Base-by-base conservation (phyloP, 2,888 invertebrate species). In the Sarcophaga subvicina region DNA sequence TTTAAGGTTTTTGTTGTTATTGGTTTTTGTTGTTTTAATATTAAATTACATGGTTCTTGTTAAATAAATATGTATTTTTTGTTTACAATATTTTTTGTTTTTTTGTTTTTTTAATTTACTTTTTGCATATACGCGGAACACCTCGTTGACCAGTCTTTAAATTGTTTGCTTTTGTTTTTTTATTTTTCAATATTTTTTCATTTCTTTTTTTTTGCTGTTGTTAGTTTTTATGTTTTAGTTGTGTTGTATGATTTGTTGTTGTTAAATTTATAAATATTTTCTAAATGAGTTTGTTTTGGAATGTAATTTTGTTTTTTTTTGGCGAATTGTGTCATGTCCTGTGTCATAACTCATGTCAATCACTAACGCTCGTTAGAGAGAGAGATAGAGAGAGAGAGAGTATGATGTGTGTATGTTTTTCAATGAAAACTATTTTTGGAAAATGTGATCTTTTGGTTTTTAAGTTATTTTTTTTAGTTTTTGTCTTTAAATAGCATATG, bases 61-160 rank as follows among this genome's bases (percentile, higher is more conserved):
- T 77, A 80, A 83, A 80, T 79, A 80, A 83, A 63, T 84, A 73
- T 89, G 87, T 88, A 76, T 78, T 80, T 59, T 63, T 83, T 73
- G 78, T 85, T 83, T 54, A 14, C 12, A 14, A 70, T 75, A 64
- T 82, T 78, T 88, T 82, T 67, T 86, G 25, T 67, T 60, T 79
- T 86, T 86, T 80, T 89, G 64, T 88, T 90, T 89, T 14, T 81
- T 72, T 90, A 77, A 70, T 90, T 90, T 54, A 54, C 22, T 22
- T 90, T 89, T 92, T 92, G 91, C 92, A 93, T 91, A 92, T 92
- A 92, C 91, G 91, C 93, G 93, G 93, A 93, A 93, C 93, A 93
- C 93, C 93, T 93, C 92, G 93, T 92, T 93, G 91, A 92, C 93
- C 93, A 93, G 93, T 93, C 93, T 93, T 93, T 92, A 91, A 92